Percentiles rank a stretch among this genome's conserved stretches.
phyloP scores from a whole-genome alignment of 1,140 invertebrate genomes.

The Daktulosphaira vitifoliae region DNA sequence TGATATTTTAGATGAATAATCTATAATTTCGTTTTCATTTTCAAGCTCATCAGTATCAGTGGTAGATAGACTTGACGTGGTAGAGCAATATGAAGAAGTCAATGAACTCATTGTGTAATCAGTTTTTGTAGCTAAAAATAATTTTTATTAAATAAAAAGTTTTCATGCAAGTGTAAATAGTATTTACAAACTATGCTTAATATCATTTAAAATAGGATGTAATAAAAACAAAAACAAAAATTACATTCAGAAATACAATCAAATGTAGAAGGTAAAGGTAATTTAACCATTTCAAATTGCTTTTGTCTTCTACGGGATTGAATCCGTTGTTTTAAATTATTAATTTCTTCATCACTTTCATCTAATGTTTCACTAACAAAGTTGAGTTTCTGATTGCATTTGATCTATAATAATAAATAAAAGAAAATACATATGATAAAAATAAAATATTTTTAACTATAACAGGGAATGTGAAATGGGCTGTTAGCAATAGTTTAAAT shows the following conservation, averaged over 20 bases:
- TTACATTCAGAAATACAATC: slow-evolving; percentile 15
- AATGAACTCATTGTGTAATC: slow-evolving; percentile 49
- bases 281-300: slow-evolving; percentile 45
- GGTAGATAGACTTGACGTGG: slow-evolving; percentile 47
- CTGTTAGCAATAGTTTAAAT: no score
- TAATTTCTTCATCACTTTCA: slow-evolving; percentile 62
- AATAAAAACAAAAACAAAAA: not conserved
- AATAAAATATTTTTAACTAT: no score
- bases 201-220: not conserved
- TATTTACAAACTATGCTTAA: not conserved
- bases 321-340: slow-evolving; percentile 56
- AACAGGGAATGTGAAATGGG: no score
- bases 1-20: slow-evolving; percentile 45
- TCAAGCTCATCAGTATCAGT: slow-evolving; percentile 50
- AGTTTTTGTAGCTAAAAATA: slow-evolving; percentile 45
- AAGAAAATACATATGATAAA: not conserved
- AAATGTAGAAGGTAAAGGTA: slow-evolving; percentile 6
- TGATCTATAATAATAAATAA: no score
- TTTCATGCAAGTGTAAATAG: not conserved
- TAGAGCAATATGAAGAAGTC: slow-evolving; percentile 47
- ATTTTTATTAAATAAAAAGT: no score
- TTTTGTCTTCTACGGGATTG: slow-evolving; percentile 50
- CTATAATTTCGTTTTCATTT: slow-evolving; percentile 44
- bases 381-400: slow-evolving; percentile 45
- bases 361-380: slow-evolving; percentile 48